A percentile compares a stretch with the other conserved stretches of the same genome.
Conservation (phyloP, 2,113 vertebrate species). For the Muntiacus muntjak region DNA sequence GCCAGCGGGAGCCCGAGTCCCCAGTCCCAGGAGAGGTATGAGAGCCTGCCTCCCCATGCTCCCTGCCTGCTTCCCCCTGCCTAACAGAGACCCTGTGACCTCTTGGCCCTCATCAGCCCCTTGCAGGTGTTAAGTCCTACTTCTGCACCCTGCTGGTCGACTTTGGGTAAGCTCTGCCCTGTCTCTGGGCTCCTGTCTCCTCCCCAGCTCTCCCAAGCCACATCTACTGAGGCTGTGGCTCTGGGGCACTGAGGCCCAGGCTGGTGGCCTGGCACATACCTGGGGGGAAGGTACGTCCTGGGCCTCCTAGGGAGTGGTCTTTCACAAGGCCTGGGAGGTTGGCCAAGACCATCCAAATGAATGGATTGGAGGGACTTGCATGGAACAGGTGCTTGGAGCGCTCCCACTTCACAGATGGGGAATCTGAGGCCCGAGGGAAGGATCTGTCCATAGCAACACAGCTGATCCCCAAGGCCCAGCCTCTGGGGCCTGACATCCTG, state of each 20-base stretch:
- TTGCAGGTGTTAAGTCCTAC: neutral
- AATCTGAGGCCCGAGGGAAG: neutral
- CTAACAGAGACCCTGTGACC: neutral
- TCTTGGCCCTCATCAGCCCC: neutral
- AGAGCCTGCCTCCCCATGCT: neutral
- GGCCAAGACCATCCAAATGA: neutral
- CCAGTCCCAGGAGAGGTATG: neutral
- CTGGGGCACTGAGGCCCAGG: too few species aligned
- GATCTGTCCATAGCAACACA: neutral
- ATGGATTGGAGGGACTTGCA: neutral
- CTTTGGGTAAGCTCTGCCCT: neutral
- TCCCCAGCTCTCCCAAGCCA: neutral
- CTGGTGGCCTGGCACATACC: neutral
- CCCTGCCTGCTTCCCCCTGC: neutral
- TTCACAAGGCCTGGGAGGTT: neutral
- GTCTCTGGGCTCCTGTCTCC: neutral
- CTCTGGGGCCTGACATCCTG: neutral
- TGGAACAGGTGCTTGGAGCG: neutral
- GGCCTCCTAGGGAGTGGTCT: neutral
- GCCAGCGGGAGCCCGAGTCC: neutral
- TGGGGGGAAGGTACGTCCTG: neutral
- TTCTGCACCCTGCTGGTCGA: neutral
- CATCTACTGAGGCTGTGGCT: fast-evolving
- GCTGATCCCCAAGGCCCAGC: neutral
- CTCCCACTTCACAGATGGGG: neutral